phyloP scores from a whole-genome alignment of 1,140 invertebrate species.

The Varroa destructor region DNA sequence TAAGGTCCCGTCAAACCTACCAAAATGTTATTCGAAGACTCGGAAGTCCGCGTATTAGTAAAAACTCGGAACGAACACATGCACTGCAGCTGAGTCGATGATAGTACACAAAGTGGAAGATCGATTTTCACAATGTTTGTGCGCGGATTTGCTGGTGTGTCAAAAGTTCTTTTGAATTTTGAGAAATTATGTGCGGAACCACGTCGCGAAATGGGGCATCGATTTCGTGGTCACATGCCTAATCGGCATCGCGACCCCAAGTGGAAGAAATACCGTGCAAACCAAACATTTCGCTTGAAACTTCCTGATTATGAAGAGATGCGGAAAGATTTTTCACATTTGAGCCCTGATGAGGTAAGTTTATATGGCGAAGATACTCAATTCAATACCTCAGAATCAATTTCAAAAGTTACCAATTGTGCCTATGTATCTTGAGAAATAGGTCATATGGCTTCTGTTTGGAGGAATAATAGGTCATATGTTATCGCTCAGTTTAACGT shows the following conservation, averaged over 20 bases:
- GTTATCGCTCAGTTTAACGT: too few relatives aligned
- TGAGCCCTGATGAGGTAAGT: slow-evolving; percentile 39
- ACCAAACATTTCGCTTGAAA: slow-evolving; percentile 37
- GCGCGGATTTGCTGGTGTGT: slow-evolving; percentile 14
- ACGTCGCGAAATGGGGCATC: neutral
- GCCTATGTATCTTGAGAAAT: too few relatives aligned
- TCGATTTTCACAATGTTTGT: neutral
- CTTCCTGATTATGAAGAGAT: slow-evolving; percentile 52
- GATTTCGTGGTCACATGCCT: neutral
- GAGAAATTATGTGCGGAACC: neutral
- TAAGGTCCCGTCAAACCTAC: too few relatives aligned
- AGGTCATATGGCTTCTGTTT: too few relatives aligned
- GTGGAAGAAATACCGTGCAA: slow-evolving; percentile 24
- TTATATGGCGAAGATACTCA: neutral
- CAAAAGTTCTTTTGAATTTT: neutral
- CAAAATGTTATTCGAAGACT: too few relatives aligned
- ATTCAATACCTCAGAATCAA: too few relatives aligned
- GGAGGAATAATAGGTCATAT: too few relatives aligned
- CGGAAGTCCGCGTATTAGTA: too few relatives aligned
- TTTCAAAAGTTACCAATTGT: too few relatives aligned
- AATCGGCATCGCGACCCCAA: slow-evolving; percentile 13
- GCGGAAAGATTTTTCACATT: slow-evolving; percentile 31
- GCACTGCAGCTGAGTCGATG: too few relatives aligned
- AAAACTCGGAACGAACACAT: neutral
- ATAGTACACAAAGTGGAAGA: neutral